Percentiles rank a stretch among this genome's conserved stretches.
Evolutionary conservation across 1,140 invertebrate species (phyloP).

Genomic region (Drosophila rhopaloa): DNA sequence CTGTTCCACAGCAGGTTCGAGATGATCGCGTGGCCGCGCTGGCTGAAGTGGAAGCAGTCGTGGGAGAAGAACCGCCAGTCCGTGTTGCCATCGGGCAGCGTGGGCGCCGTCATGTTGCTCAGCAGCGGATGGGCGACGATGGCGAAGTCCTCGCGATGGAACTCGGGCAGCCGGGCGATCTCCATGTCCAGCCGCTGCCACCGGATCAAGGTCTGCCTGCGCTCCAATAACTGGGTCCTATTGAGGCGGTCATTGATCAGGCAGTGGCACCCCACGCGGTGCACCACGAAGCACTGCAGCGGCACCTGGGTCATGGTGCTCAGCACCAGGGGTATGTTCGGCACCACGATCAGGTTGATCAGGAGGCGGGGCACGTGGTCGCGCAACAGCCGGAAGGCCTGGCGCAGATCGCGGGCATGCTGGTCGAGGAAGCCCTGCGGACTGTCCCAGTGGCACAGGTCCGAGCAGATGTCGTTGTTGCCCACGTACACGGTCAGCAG

Average conservation of each 20-base stretch:
- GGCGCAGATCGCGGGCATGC: slow-evolving; percentile 62
- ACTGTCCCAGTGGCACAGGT: slow-evolving; percentile 86
- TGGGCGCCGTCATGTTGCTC: slow-evolving; percentile 83
- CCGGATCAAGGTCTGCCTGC: slow-evolving; percentile 76
- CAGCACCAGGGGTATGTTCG: slow-evolving; percentile 72
- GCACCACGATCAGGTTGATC: slow-evolving; percentile 65
- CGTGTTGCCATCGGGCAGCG: slow-evolving; percentile 71
- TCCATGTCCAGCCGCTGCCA: slow-evolving; percentile 84
- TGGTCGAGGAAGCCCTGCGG: slow-evolving; percentile 42
- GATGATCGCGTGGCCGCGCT: slow-evolving; percentile 86
- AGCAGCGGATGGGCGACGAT: slow-evolving; percentile 87
- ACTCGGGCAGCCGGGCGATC: slow-evolving; percentile 76
- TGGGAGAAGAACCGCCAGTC: slow-evolving; percentile 88
- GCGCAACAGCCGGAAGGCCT: slow-evolving; percentile 63
- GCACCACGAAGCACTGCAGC: slow-evolving; percentile 80
- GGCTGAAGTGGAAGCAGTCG: slow-evolving; percentile 91
- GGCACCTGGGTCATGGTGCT: slow-evolving; percentile 69
- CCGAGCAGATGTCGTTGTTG: slow-evolving; percentile 89
- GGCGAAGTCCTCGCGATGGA: slow-evolving; percentile 85
- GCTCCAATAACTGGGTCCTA: slow-evolving; percentile 38
- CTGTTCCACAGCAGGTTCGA: slow-evolving; percentile 87
- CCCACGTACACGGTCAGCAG: slow-evolving; percentile 89
- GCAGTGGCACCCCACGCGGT: slow-evolving; percentile 85
- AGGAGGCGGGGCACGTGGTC: slow-evolving; percentile 74
- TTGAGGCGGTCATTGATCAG: slow-evolving; percentile 84